These are phyloP conservation scores for Promerops cafer DNA, from an alignment of 2,113 vertebrate species.

Conservation along the genomic window DNA sequence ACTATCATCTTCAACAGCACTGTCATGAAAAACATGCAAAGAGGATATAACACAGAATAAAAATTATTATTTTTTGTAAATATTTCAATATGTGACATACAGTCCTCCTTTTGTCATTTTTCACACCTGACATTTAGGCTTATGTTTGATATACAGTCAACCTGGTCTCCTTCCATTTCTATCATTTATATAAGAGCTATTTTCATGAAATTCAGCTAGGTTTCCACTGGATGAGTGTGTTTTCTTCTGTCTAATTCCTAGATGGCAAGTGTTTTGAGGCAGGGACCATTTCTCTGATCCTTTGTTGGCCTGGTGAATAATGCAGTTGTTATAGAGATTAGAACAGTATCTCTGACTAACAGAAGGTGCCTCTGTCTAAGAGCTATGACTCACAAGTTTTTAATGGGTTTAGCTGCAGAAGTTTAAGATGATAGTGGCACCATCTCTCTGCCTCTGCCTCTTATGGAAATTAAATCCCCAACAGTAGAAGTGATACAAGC, in stretches of 20 bases:
- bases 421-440: not conserved
- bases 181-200: not conserved
- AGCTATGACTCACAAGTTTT: not conserved
- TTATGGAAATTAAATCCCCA: not conserved
- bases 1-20: not conserved
- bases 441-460: not conserved
- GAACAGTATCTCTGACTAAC: conserved; percentile 11
- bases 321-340: not conserved
- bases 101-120: not conserved
- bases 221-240: not conserved
- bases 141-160: not conserved
- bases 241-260: not conserved
- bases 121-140: not conserved
- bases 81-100: not conserved
- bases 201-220: not conserved
- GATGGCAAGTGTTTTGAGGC: not conserved
- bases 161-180: not conserved
- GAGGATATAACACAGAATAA: not conserved
- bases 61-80: not conserved
- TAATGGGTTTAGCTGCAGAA: not conserved
- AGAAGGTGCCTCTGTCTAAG: not conserved
- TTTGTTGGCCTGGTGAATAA: not conserved
- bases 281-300: not conserved
- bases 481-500: not conserved
- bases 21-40: not conserved